Evolutionary conservation across 2,113 vertebrate genomes (phyloP).

Genomic region (Aegotheles bennettii): DNA sequence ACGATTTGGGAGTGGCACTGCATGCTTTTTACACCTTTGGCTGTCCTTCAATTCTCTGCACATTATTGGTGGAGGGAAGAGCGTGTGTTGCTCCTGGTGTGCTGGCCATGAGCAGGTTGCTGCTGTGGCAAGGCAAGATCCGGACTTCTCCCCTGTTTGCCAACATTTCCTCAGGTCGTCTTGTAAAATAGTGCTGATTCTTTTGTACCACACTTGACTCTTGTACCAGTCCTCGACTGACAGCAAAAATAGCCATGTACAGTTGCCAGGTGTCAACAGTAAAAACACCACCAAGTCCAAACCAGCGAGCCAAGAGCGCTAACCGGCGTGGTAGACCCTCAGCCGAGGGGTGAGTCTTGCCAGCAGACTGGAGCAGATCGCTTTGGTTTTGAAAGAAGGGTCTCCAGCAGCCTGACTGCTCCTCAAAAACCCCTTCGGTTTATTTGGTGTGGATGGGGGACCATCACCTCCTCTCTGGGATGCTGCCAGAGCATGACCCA

Average conservation of each 20-base stretch:
- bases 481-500: not conserved
- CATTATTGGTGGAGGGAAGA: not conserved
- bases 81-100: not conserved
- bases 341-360: not conserved
- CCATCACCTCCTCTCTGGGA: not conserved
- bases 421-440: not conserved
- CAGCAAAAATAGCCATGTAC: not conserved
- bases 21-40: not conserved
- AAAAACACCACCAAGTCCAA: not conserved
- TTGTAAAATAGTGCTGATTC: not conserved
- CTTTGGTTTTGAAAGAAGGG: not conserved
- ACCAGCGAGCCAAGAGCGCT: not conserved
- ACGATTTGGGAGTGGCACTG: not conserved
- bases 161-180: not conserved
- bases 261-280: not conserved
- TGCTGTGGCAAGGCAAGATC: not conserved
- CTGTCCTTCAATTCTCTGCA: not conserved
- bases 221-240: not conserved
- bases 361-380: not conserved
- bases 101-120: not conserved
- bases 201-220: not conserved
- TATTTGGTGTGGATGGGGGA: not conserved
- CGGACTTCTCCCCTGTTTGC: not conserved
- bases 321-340: fast-evolving
- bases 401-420: not conserved